A percentile compares a stretch with the other conserved stretches of the same genome.
phyloP scores from a whole-genome alignment of 2,797 vertebrate genomes.

The Sarcophilus harrisii region DNA sequence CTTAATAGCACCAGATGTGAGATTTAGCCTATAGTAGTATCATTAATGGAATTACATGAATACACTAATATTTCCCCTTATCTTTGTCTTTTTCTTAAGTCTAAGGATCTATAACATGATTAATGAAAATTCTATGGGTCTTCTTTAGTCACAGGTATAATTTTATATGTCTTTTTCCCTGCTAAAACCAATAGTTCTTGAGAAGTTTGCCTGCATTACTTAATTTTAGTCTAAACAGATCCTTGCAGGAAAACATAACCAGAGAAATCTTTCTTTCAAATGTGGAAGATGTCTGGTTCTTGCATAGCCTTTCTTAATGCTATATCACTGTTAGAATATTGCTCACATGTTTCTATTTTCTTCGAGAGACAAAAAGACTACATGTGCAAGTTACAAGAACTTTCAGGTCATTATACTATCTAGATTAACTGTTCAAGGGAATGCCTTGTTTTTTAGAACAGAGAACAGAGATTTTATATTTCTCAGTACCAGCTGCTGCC shows the following conservation, averaged over 20 bases:
- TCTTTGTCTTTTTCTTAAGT: neutral
- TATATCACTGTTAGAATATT: neutral
- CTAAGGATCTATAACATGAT: neutral
- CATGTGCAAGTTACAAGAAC: neutral
- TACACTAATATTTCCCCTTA: neutral
- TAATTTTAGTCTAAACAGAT: neutral
- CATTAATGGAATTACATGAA: neutral
- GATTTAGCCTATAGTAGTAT: neutral
- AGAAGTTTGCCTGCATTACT: neutral
- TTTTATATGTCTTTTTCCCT: neutral
- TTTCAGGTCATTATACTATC: neutral
- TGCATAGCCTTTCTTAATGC: neutral
- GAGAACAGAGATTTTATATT: neutral
- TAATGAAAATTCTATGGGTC: neutral
- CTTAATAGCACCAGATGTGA: neutral
- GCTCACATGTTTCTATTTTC: neutral
- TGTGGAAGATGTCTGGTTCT: neutral
- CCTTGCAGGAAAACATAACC: neutral
- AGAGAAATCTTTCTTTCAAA: neutral
- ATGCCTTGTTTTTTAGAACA: neutral
- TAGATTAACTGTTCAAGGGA: neutral
- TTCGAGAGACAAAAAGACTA: neutral
- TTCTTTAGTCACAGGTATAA: neutral
- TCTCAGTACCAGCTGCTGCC: neutral
- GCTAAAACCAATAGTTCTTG: neutral